These are phyloP conservation scores for Mormyrops boulengeri DNA, from an alignment of 2,797 vertebrate genomes.

Conservation along the genomic window DNA sequence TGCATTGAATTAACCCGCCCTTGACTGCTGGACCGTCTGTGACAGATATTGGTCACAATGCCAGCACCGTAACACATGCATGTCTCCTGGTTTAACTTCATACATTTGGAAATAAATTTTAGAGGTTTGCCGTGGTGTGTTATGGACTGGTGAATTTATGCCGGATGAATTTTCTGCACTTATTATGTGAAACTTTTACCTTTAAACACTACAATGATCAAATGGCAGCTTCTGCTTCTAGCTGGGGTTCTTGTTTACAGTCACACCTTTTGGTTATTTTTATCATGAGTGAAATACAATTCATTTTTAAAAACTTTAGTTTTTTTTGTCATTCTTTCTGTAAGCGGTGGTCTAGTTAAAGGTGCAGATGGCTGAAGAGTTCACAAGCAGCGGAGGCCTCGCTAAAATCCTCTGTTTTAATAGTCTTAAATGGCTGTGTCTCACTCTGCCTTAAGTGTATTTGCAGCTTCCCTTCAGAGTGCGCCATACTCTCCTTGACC, in stretches of 20 bases:
- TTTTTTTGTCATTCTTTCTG: neutral
- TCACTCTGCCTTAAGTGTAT: neutral
- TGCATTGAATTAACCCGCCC: neutral
- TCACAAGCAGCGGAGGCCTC: neutral
- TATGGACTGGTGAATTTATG: neutral
- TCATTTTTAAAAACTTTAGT: neutral
- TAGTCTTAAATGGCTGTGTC: neutral
- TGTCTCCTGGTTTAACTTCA: neutral
- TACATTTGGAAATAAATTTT: neutral
- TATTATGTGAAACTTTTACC: neutral
- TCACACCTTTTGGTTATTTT: neutral
- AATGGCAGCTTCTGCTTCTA: neutral
- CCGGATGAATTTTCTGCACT: neutral
- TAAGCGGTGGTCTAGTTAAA: neutral
- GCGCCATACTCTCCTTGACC: neutral
- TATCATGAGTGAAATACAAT: neutral
- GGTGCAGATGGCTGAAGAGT: neutral
- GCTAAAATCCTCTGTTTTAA: neutral
- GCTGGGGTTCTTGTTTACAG: neutral
- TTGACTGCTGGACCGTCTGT: neutral
- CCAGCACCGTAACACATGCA: neutral
- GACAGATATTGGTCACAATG: neutral
- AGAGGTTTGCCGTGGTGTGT: neutral
- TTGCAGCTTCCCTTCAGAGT: neutral
- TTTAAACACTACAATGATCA: neutral